A percentile compares a stretch with the other conserved stretches of the same genome.
Evolutionary conservation across 1,140 invertebrate genomes (phyloP).

Genomic region (Drosophila varians): DNA sequence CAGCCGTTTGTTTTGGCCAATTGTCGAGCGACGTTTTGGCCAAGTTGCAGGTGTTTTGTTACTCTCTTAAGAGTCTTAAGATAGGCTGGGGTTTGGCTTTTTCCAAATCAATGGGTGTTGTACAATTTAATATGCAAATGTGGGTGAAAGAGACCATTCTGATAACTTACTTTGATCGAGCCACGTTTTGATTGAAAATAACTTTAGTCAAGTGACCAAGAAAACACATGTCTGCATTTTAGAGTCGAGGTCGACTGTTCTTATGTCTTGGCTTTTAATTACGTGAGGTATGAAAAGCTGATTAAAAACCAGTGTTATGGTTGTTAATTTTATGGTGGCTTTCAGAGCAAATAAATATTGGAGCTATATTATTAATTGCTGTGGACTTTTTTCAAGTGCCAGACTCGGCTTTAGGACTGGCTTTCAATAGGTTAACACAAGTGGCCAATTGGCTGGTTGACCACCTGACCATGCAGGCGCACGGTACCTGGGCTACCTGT

Average conservation of each 20-base stretch:
- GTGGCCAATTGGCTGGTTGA: constrained; percentile 40
- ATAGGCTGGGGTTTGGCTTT: background rate
- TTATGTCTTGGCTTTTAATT: background rate
- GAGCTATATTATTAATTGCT: background rate
- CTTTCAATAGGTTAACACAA: constrained; percentile 6
- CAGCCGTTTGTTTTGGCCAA: constrained; percentile 24
- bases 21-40: constrained; percentile 12
- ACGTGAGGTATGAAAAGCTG: background rate
- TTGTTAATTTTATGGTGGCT: background rate
- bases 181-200: background rate
- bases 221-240: background rate
- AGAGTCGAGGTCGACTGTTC: background rate
- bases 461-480: constrained; percentile 45
- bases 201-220: background rate
- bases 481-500: constrained; percentile 55
- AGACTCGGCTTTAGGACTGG: constrained; percentile 1
- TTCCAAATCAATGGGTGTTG: background rate
- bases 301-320: background rate
- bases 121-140: background rate
- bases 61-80: background rate
- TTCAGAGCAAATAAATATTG: background rate
- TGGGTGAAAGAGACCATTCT: background rate
- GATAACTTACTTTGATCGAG: background rate
- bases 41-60: constrained; percentile 23
- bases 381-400: background rate